Evolutionary conservation across 1,140 invertebrate genomes (phyloP), one percentile per base, ranked within the genome.

Genomic region (Octopus sinensis): DNA sequence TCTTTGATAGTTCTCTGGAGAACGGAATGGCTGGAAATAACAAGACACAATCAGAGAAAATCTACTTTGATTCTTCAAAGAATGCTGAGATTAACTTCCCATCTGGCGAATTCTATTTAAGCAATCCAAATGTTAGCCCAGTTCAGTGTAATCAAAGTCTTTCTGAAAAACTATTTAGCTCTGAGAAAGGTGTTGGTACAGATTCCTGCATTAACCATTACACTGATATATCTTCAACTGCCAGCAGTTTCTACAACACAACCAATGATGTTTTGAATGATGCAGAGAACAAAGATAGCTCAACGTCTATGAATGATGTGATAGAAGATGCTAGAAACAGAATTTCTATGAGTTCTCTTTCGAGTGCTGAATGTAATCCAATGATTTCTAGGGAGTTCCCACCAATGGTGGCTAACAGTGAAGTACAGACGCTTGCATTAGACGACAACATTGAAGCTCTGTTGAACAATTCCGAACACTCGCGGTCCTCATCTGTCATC

Each of bases 401-500:
- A n/a, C 68, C 68, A 5, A 13, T 73, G 17, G 30, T 77, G 43
- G 52, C 76, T 43, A 51, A 77, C 30, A 52, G 13, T 43, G 76
- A 77, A 51, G 76, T 77, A 12, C 76, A 77, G 43, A 77, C 76
- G 4, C 76, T 77, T 43, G 76, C 30, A 43, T 17, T 77, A 9
- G 76, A 53, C 52, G 5, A 6, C 30, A 43, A 77, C 52, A 43
- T 77, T 43, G 76, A 77, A 52, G 30, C 76, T 7, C 76, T 77
- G 5, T 17, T 77, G 7, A 77, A 77, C 52, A 53, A 17, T 17
- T 9, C 43, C 3, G 76, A 77, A 77, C 43, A 77, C 17, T 51
- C 76, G 7, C 43, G 30, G 1, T 51, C 76, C 7, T 53, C 76
- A 43, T 77, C 76, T 6, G 76, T 17, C 9, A 77, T 53, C 52